Evolutionary conservation across 2,113 vertebrate genomes (phyloP).

Genomic region (Eurystomus gularis): DNA sequence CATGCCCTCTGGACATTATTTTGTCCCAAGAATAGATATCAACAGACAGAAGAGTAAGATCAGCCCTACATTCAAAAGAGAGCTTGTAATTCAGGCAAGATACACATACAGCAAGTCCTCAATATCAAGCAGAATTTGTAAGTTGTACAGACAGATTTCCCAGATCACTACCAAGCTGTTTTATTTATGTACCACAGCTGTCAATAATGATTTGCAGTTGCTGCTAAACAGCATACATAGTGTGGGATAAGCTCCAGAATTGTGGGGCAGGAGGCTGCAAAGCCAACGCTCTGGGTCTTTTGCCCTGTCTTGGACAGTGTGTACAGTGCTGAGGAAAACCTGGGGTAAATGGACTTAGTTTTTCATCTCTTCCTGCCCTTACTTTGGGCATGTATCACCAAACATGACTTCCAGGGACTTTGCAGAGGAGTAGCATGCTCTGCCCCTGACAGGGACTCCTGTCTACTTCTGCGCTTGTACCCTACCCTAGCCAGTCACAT

Average conservation of each 20-base stretch:
- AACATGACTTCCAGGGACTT: background rate
- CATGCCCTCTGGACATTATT: background rate
- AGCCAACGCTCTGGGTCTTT: background rate
- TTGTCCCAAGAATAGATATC: background rate
- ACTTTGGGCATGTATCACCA: background rate
- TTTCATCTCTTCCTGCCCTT: background rate
- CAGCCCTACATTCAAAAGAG: background rate
- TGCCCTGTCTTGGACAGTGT: background rate
- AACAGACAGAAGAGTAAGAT: background rate
- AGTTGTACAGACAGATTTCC: background rate
- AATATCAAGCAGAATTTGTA: background rate
- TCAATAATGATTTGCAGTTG: background rate
- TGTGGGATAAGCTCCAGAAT: background rate
- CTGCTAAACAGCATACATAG: background rate
- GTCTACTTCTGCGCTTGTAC: background rate
- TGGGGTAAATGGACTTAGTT: background rate
- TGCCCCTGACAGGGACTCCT: background rate
- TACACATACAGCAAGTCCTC: background rate
- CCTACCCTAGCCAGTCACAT: background rate
- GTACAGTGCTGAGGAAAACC: background rate
- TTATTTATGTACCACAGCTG: background rate
- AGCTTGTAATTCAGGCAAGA: background rate
- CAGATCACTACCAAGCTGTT: background rate
- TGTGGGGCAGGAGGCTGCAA: background rate
- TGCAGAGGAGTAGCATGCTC: background rate